Evolutionary conservation across 2,797 vertebrate species (phyloP).

Genomic region (Anas bahamensis): DNA sequence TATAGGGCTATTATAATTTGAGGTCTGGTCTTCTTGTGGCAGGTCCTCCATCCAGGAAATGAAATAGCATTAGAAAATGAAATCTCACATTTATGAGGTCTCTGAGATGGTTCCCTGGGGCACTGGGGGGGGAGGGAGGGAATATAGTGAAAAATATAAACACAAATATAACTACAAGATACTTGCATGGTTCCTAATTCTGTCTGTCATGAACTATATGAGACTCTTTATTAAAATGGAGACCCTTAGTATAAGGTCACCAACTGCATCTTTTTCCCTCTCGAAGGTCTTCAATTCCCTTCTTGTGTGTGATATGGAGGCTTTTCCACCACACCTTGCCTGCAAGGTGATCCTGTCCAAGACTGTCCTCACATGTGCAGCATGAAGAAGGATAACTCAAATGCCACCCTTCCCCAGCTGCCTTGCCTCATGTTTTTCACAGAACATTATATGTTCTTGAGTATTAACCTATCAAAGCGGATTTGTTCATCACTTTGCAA

Average conservation of each 20-base stretch:
- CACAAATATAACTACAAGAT: slow-evolving; percentile 48
- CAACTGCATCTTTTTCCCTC: not conserved
- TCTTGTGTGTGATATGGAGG: not conserved
- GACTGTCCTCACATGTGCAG: not conserved
- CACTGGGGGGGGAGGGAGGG: not conserved
- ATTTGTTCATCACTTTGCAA: not conserved
- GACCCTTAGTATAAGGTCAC: not conserved
- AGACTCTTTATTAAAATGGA: slow-evolving; percentile 38
- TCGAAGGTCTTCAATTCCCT: not conserved
- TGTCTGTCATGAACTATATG: slow-evolving; percentile 6
- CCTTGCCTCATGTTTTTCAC: not conserved
- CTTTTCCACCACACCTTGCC: not conserved
- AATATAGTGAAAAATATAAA: slow-evolving; percentile 47
- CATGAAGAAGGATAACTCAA: not conserved
- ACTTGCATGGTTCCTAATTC: slow-evolving; percentile 17
- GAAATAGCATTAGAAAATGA: slow-evolving; percentile 72
- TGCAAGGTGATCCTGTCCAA: not conserved
- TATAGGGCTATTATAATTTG: slow-evolving; percentile 66
- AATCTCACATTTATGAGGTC: slow-evolving; percentile 56
- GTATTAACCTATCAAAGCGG: not conserved
- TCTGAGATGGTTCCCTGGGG: slow-evolving; percentile 27
- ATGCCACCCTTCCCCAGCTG: not conserved
- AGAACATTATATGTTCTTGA: fast-evolving
- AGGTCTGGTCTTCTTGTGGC: slow-evolving; percentile 59
- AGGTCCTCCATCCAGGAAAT: slow-evolving; percentile 70